These are phyloP conservation scores for Morpho deidamia DNA, from an alignment of 2,888 invertebrate genomes.

Conservation along the genomic window DNA sequence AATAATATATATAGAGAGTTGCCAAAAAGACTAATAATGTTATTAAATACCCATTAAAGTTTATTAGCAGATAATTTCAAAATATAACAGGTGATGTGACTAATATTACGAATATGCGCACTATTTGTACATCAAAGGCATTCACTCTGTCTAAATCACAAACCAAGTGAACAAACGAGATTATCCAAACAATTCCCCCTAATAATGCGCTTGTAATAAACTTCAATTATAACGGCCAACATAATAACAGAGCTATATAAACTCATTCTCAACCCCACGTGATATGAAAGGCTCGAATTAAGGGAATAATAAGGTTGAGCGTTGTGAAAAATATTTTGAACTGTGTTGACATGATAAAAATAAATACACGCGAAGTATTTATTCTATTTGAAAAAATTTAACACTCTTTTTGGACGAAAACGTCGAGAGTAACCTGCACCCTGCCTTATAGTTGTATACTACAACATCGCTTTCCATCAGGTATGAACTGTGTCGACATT, in stretches of 20 bases:
- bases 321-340: neutral
- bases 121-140: slow-evolving; percentile 1
- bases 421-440: no score
- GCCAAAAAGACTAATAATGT: no score
- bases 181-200: slow-evolving; percentile 8
- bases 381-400: no score
- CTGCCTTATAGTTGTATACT: no score
- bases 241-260: slow-evolving; percentile 11
- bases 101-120: slow-evolving; percentile 3
- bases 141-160: slow-evolving; percentile 1
- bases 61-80: neutral
- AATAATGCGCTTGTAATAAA: slow-evolving; percentile 16
- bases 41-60: no score
- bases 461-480: no score
- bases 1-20: no score
- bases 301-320: slow-evolving; percentile 9
- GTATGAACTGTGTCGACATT: no score
- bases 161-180: slow-evolving; percentile 11
- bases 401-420: no score
- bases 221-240: slow-evolving; percentile 12
- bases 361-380: neutral
- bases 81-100: neutral
- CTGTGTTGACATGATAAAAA: slow-evolving; percentile 1
- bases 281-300: slow-evolving; percentile 9
- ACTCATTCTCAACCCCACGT: slow-evolving; percentile 3